Evolutionary conservation across 2,888 invertebrate genomes (phyloP), one percentile per base, ranked within the genome.

Genomic region (Zygogramma bicolorata): DNA sequence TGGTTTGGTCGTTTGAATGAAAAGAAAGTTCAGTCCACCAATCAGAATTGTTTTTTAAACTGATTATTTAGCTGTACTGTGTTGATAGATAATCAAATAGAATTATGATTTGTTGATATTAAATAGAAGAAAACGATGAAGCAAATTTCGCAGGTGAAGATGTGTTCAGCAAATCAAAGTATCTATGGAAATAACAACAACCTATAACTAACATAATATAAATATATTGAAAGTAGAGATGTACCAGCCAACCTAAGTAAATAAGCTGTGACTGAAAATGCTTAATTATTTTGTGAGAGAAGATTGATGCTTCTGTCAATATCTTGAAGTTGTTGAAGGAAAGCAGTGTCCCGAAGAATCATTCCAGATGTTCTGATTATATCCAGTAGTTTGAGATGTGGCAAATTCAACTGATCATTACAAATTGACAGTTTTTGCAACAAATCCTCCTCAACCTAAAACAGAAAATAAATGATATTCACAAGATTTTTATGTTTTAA

Each of bases 271-370:
- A 40, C 20, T 20, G 61, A 15, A 18, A 25, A 13, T 27, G n/a
- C 25, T 13, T 91, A 93, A 89, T 92, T 92, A 85, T 91, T 91
- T 79, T 93, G 92, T 76, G 94, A 93, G 88, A 95, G 90, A 81
- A 90, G 90, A 86, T 93, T 93, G 85, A 96, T 95, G 84, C 93
- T 92, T 76, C 93, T 90, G 88, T 97, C 96, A 83, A 96, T 94
- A 80, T 92, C 91, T 78, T 95, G 88, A 83, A 95, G 89, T 87
- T 95, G 94, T 62, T 90, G 90, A 81, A 95, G 90, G 85, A 95
- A 97, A 72, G 90, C 88, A 79, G 91, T 90, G 86, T 96, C 93
- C 62, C 90, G 87, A 83, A 95, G 89, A 65, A 94, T 90, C 74
- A 89, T 89, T 20, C 93, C 91, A 66, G 95, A 88, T 70, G 91